A percentile compares a stretch with the other conserved stretches of the same genome.
Evolutionary conservation across 1,140 invertebrate species (phyloP).

Genomic region (Archegozetes longisetosus): DNA sequence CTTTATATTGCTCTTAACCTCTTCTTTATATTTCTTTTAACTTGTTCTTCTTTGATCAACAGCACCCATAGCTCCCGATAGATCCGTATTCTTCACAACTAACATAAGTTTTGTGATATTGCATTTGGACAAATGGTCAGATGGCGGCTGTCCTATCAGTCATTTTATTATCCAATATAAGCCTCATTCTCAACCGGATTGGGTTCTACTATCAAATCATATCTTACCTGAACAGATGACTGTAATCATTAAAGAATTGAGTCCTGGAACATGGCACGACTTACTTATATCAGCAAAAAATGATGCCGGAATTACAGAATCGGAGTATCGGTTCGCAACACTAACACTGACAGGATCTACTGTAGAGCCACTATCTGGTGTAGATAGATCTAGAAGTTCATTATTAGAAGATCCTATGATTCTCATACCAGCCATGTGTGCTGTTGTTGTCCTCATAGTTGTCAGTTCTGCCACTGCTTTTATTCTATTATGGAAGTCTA

Average conservation of each 20-base stretch:
- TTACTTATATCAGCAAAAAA: constrained; percentile 82
- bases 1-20: not conserved
- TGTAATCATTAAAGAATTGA: constrained; percentile 20
- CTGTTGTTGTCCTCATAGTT: constrained; percentile 20
- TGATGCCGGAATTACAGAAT: constrained; percentile 83
- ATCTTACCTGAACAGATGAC: constrained; percentile 19
- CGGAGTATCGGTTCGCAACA: constrained; percentile 86
- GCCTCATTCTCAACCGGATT: constrained; percentile 1
- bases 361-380: constrained; percentile 11
- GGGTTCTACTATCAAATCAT: constrained; percentile 23
- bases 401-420: constrained; percentile 20
- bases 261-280: constrained; percentile 27
- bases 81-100: constrained; percentile 20
- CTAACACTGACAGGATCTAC: constrained; percentile 61
- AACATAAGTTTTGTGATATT: constrained; percentile 33
- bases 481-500: constrained; percentile 14
- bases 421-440: constrained; percentile 22
- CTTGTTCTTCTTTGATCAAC: not conserved
- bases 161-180: constrained; percentile 36
- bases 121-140: constrained; percentile 34
- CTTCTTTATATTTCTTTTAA: not conserved
- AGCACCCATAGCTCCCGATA: constrained; percentile 24
- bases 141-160: constrained; percentile 37
- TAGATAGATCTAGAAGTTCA: not conserved
- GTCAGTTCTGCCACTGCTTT: constrained; percentile 20